Evolutionary conservation across 2,113 vertebrate species (phyloP).

Genomic region (Ciconia boyciana): DNA sequence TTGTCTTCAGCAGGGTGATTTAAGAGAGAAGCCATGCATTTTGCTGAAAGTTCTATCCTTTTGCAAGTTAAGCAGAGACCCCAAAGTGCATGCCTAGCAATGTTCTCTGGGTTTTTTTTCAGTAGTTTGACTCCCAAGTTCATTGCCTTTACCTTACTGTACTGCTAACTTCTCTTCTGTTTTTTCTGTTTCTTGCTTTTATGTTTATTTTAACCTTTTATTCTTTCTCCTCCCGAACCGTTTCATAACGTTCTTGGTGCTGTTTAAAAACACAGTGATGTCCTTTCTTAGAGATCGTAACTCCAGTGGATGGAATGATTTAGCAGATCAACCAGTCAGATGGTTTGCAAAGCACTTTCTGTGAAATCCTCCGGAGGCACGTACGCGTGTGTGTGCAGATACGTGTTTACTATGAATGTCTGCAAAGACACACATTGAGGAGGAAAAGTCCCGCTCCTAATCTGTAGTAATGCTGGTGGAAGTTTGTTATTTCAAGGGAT

Average conservation of each 20-base stretch:
- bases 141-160: fast-evolving
- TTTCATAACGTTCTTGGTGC: background rate
- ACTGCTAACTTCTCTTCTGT: fast-evolving
- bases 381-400: background rate
- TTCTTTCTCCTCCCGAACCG: background rate
- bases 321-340: no score
- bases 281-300: background rate
- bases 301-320: background rate
- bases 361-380: background rate
- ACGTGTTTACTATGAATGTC: fast-evolving
- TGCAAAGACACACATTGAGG: fast-evolving
- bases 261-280: background rate
- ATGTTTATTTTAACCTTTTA: no score
- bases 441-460: background rate
- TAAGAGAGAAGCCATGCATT: fast-evolving
- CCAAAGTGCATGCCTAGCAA: fast-evolving
- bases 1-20: background rate
- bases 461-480: fast-evolving
- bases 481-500: background rate
- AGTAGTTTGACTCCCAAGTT: fast-evolving
- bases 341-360: background rate
- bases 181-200: fast-evolving
- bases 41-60: background rate
- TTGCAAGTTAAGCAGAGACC: background rate
- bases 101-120: background rate